Conservation (phyloP, 2,113 vertebrate species). For the Rhineura floridana region DNA sequence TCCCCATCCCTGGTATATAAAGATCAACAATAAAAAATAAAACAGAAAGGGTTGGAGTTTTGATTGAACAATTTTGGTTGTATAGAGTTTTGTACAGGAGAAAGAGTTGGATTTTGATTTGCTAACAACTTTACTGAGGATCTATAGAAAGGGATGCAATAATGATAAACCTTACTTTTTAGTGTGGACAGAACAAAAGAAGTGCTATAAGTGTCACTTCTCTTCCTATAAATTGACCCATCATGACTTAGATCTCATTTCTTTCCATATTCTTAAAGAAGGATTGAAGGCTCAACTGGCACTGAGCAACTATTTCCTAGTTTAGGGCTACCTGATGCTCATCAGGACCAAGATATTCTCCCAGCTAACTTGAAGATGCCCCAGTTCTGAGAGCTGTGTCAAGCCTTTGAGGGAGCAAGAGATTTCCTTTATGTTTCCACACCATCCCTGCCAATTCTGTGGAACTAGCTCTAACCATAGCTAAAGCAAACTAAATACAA, state of each 20-base stretch:
- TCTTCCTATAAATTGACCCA: background rate
- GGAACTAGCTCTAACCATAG: background rate
- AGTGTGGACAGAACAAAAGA: background rate
- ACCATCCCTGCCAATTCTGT: no score
- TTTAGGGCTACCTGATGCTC: background rate
- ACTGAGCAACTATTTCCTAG: background rate
- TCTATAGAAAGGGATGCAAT: background rate
- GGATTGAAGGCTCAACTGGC: background rate
- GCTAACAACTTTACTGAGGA: background rate
- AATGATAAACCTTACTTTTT: background rate
- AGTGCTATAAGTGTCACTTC: background rate
- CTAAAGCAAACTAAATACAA: background rate
- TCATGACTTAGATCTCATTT: background rate
- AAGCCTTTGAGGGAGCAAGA: background rate
- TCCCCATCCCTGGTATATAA: background rate
- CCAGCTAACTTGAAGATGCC: background rate
- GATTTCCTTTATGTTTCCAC: background rate
- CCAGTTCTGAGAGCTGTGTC: background rate
- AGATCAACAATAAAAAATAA: background rate
- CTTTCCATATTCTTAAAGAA: background rate
- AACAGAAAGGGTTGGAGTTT: background rate
- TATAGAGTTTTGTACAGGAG: background rate
- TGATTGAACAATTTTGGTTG: background rate
- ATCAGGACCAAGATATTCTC: background rate
- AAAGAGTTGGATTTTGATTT: background rate